Percentiles rank a stretch among this genome's conserved stretches.
Conservation (phyloP, 1,140 invertebrate genomes). For the Drosophila punjabiensis region DNA sequence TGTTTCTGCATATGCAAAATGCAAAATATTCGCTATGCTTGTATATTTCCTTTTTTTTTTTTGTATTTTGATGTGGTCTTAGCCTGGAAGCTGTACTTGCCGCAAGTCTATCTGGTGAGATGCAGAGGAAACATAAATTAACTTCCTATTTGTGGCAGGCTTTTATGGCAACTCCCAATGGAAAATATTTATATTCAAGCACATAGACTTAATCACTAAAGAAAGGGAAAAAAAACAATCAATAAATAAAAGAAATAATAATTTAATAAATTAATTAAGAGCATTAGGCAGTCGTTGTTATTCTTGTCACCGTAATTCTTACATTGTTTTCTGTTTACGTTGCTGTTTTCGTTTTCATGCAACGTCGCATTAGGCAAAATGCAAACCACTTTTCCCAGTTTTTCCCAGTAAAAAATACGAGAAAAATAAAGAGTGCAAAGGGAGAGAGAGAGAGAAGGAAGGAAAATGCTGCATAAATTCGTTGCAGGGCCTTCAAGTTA, state of each 20-base stretch:
- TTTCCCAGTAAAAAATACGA: not conserved
- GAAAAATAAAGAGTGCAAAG: slow-evolving; percentile 19
- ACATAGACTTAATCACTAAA: not conserved
- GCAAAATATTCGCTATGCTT: slow-evolving; percentile 40
- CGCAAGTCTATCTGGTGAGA: slow-evolving; percentile 1
- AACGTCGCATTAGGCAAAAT: slow-evolving; percentile 65
- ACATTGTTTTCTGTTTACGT: slow-evolving; percentile 59
- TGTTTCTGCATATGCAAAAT: slow-evolving; percentile 64
- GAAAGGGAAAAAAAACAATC: not conserved
- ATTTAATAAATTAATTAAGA: not conserved
- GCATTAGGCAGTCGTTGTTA: slow-evolving; percentile 26
- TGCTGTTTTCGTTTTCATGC: slow-evolving; percentile 63
- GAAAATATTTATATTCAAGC: not conserved
- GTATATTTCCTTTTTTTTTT: slow-evolving; percentile 19
- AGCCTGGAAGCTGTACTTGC: slow-evolving; percentile 9
- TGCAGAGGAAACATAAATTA: slow-evolving; percentile 6
- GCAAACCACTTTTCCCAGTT: slow-evolving; percentile 51
- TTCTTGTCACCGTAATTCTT: not conserved
- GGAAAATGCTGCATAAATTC: slow-evolving; percentile 44
- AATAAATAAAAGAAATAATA: too few relatives aligned
- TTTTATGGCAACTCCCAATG: not conserved
- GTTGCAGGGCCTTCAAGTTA: slow-evolving; percentile 15
- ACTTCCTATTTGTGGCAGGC: not conserved
- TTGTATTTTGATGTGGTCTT: slow-evolving; percentile 6
- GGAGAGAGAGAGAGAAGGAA: not conserved